Evolutionary conservation across 2,113 vertebrate genomes (phyloP).

Genomic region (Brachyhypopomus gauderio): DNA sequence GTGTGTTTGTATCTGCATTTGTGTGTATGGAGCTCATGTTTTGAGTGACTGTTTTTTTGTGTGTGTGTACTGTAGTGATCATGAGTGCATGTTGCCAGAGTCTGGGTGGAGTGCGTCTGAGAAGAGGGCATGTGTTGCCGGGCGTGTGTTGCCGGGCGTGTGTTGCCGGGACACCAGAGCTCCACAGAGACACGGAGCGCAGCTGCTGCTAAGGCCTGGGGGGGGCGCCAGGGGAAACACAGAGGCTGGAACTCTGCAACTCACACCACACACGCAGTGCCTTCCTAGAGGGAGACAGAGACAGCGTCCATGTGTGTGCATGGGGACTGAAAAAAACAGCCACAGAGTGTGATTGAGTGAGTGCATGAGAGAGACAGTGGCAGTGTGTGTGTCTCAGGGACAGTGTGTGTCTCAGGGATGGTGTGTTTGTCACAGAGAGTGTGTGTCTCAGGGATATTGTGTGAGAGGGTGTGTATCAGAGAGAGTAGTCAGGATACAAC

Average conservation of each 20-base stretch:
- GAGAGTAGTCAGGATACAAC: neutral
- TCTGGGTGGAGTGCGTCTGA: neutral
- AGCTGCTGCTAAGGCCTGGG: constrained; percentile 5
- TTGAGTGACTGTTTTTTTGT: neutral
- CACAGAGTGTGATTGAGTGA: neutral
- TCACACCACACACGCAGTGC: neutral
- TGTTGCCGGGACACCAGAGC: constrained; percentile 14
- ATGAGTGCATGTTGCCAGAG: neutral
- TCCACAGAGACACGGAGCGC: neutral
- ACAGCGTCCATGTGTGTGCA: no score
- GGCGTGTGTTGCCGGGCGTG: neutral
- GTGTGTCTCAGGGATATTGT: constrained; percentile 17
- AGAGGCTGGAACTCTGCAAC: constrained; percentile 16
- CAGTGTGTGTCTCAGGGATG: neutral
- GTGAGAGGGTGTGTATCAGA: neutral
- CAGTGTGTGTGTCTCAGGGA: neutral
- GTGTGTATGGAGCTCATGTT: constrained; percentile 7
- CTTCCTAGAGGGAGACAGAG: neutral
- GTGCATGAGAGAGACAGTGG: neutral
- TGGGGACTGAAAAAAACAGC: neutral
- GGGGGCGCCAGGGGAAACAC: constrained; percentile 24
- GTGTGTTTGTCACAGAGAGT: neutral
- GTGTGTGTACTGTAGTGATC: neutral
- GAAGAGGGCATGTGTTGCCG: neutral
- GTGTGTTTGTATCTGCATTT: neutral